A percentile compares a stretch with the other conserved stretches of the same genome.
Evolutionary conservation across 2,113 vertebrate genomes (phyloP).

Genomic region (Mandrillus leucophaeus): DNA sequence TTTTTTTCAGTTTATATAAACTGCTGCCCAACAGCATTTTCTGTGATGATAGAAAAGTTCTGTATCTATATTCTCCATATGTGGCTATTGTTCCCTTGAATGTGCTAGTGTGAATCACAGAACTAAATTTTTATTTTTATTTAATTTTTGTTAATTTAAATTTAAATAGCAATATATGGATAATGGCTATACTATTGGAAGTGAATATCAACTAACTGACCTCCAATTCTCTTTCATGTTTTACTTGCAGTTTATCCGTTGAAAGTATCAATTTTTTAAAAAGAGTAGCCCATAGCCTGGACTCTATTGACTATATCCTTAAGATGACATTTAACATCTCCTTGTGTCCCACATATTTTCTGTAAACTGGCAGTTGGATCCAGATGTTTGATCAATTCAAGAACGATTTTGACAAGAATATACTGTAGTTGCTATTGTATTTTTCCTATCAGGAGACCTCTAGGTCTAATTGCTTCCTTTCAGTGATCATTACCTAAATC

Average conservation of each 20-base stretch:
- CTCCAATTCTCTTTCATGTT: neutral
- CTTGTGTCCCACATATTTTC: neutral
- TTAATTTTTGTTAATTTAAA: neutral
- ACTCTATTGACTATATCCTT: neutral
- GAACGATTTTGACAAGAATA: neutral
- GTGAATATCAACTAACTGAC: neutral
- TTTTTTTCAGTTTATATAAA: neutral
- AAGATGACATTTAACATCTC: neutral
- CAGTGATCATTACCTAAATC: neutral
- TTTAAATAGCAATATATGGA: neutral
- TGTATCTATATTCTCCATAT: neutral
- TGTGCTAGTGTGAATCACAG: neutral
- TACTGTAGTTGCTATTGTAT: neutral
- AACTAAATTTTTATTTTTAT: neutral
- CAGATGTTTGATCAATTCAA: neutral
- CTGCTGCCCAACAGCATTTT: neutral
- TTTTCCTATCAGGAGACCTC: neutral
- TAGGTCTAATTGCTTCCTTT: neutral
- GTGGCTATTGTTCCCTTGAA: neutral
- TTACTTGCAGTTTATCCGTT: neutral
- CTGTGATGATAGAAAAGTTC: neutral
- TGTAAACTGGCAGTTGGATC: neutral
- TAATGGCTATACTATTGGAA: neutral
- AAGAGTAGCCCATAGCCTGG: neutral
- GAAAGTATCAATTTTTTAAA: neutral